phyloP scores from a whole-genome alignment of 1,140 invertebrate genomes.

The Drosophila subobscura region DNA sequence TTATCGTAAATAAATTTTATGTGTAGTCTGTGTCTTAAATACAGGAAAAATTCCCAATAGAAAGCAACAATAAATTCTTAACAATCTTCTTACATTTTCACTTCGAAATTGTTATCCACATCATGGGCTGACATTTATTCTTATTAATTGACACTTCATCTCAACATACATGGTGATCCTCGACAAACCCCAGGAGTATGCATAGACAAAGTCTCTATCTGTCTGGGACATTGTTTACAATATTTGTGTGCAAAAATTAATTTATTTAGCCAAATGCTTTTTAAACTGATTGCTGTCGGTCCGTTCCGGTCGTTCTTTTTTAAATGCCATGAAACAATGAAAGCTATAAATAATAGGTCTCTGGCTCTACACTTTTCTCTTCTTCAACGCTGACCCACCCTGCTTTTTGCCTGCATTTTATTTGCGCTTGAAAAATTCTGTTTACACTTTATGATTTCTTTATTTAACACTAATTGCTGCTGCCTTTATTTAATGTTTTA shows the following conservation, averaged over 20 bases:
- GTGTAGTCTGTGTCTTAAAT: too few species aligned
- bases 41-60: too few species aligned
- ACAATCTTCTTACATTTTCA: too few species aligned
- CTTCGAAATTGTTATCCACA: too few species aligned
- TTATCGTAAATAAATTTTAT: too few species aligned
- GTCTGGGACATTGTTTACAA: constrained; percentile 37
- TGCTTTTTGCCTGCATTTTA: constrained; percentile 47
- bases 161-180: background rate
- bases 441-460: constrained; percentile 80
- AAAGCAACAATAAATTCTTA: too few species aligned
- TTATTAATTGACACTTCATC: constrained; percentile 51
- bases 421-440: constrained; percentile 66
- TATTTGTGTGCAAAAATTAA: constrained; percentile 63
- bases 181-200: background rate
- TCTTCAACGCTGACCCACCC: constrained; percentile 25
- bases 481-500: constrained; percentile 48
- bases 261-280: constrained; percentile 54
- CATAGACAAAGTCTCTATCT: too few species aligned
- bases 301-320: constrained; percentile 37
- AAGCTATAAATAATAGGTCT: constrained; percentile 65
- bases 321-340: constrained; percentile 63
- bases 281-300: constrained; percentile 55
- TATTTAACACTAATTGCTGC: constrained; percentile 74
- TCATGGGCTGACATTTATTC: constrained; percentile 21
- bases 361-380: background rate